phyloP scores from a whole-genome alignment of 2,113 vertebrate genomes.

The Murina feae region DNA sequence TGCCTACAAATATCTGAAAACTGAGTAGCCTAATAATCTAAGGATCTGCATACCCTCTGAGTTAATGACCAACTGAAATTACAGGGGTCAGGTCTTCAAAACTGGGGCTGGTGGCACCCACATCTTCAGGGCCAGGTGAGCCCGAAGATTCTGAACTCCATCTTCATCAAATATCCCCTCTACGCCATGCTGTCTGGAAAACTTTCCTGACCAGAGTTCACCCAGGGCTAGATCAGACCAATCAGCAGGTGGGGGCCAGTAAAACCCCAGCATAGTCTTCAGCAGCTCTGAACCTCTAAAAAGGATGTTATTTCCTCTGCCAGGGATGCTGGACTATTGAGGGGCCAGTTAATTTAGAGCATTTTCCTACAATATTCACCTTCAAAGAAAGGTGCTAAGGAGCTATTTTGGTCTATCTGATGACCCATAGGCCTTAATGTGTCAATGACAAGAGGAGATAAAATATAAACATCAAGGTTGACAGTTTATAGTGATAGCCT shows the following conservation, averaged over 20 bases:
- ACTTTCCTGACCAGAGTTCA: not conserved
- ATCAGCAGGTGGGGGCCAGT: not conserved
- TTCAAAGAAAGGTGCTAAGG: not conserved
- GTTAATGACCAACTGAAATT: not conserved
- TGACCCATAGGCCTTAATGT: not conserved
- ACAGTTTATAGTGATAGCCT: not conserved
- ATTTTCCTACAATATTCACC: not conserved
- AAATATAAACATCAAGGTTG: not conserved
- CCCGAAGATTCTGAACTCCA: not conserved
- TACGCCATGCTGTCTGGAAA: not conserved
- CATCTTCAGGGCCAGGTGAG: not conserved
- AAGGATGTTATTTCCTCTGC: not conserved
- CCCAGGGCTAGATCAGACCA: not conserved
- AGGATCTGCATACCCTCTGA: accelerated
- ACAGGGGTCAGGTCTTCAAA: not conserved
- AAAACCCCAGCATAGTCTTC: not conserved
- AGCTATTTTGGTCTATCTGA: not conserved
- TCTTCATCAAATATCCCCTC: not conserved
- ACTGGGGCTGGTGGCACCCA: not conserved
- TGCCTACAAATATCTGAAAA: not conserved
- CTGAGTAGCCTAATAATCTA: not conserved
- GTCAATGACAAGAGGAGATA: not conserved
- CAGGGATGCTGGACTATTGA: not conserved
- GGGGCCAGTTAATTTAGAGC: not conserved
- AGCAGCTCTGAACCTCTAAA: not conserved